phyloP scores from a whole-genome alignment of 1,140 invertebrate species.

The Chironomus striatipennis region DNA sequence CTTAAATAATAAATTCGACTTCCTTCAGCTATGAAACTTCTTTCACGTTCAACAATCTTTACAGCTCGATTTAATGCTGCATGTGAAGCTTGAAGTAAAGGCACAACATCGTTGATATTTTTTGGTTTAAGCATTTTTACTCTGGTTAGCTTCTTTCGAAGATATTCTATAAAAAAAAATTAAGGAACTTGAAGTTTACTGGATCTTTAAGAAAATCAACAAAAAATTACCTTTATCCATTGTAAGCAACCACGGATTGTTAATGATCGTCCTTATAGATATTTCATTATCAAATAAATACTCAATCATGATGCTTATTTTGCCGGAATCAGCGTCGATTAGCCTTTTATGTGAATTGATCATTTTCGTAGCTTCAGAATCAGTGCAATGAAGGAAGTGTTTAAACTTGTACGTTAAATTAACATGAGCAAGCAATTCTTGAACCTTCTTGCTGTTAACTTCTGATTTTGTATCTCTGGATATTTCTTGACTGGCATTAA shows the following conservation, averaged over 20 bases:
- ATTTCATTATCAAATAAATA: constrained; percentile 29
- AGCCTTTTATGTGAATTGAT: background rate
- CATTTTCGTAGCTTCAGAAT: background rate
- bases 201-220: background rate
- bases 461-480: background rate
- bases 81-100: constrained; percentile 33
- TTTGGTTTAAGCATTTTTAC: constrained; percentile 30
- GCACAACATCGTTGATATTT: constrained; percentile 37
- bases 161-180: constrained; percentile 25
- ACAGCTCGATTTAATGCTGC: constrained; percentile 33
- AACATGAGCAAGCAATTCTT: background rate
- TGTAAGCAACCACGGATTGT: constrained; percentile 35
- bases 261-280: constrained; percentile 31
- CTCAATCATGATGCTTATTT: background rate
- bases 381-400: background rate
- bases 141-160: constrained; percentile 24
- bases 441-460: background rate
- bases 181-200: background rate
- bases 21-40: constrained; percentile 27
- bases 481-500: background rate
- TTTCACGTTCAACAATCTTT: constrained; percentile 29
- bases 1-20: constrained; percentile 39
- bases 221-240: constrained; percentile 30
- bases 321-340: background rate
- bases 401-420: background rate